phyloP scores from a whole-genome alignment of 2,113 vertebrate species.

The Ptilonorhynchus violaceus region DNA sequence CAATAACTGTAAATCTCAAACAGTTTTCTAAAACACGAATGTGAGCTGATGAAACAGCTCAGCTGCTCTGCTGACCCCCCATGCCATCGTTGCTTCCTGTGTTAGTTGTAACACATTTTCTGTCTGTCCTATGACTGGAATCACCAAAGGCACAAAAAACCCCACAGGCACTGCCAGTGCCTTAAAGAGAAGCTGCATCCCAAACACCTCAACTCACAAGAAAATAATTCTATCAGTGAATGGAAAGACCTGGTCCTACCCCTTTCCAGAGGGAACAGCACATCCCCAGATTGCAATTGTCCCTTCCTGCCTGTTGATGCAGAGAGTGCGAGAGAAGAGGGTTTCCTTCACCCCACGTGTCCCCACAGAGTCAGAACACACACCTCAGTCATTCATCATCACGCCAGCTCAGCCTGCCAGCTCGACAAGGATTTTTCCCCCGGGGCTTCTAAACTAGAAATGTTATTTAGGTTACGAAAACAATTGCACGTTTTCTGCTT shows the following conservation, averaged over 20 bases:
- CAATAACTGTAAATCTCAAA: background rate
- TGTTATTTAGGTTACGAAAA: constrained; percentile 47
- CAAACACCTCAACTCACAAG: background rate
- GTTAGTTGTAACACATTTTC: background rate
- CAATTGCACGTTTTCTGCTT: constrained; percentile 39
- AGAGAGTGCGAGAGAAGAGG: background rate
- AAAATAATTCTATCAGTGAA: background rate
- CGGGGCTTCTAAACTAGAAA: background rate
- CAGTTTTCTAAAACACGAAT: background rate
- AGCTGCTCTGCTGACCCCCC: background rate
- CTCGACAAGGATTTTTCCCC: constrained; percentile 38
- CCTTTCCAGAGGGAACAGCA: background rate
- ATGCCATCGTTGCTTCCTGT: background rate
- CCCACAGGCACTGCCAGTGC: background rate
- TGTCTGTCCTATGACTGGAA: background rate
- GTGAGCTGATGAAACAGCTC: background rate
- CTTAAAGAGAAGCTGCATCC: background rate
- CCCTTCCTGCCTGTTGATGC: background rate
- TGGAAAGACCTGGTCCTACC: background rate
- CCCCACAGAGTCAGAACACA: background rate
- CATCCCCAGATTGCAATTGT: background rate
- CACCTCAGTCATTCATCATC: constrained; percentile 53
- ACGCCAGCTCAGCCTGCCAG: constrained; percentile 31
- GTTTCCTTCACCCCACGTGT: background rate
- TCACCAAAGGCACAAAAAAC: background rate